phyloP scores from a whole-genome alignment of 2,797 vertebrate species.

The Denticeps clupeoides region DNA sequence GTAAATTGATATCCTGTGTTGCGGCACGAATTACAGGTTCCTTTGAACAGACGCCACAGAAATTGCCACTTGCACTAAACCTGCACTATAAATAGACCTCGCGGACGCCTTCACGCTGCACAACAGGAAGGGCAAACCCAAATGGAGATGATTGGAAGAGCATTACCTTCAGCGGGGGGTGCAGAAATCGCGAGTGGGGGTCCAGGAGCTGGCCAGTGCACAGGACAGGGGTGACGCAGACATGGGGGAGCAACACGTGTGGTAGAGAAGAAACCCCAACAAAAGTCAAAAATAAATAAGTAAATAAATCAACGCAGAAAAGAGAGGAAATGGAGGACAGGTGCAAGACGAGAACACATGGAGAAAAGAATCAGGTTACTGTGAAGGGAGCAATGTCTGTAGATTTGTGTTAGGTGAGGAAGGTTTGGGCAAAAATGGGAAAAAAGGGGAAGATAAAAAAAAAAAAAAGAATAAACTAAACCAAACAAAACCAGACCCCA shows the following conservation, averaged over 20 bases:
- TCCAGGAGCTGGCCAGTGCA: constrained; percentile 71
- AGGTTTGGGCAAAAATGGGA: not conserved
- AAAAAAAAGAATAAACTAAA: constrained; percentile 45
- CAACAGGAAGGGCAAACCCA: constrained; percentile 31
- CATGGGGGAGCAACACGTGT: constrained; percentile 68
- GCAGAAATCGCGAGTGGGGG: constrained; percentile 67
- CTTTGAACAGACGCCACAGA: no score
- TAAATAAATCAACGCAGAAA: constrained; percentile 55
- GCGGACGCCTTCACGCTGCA: no score
- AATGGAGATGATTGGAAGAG: constrained; percentile 52
- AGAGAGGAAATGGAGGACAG: constrained; percentile 12
- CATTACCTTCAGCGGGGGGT: constrained; percentile 70
- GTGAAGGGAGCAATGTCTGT: constrained; percentile 6
- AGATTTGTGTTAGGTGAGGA: not conserved
- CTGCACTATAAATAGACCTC: no score
- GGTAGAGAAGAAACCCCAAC: no score
- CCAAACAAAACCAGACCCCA: constrained; percentile 65
- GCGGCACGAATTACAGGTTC: no score
- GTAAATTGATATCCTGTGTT: no score
- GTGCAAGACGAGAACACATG: constrained; percentile 1
- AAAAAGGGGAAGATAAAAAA: constrained; percentile 37
- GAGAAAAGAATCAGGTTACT: constrained; percentile 4
- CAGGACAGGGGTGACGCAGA: constrained; percentile 72
- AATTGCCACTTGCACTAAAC: no score
- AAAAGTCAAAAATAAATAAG: constrained; percentile 64